Evolutionary conservation across 2,888 invertebrate species (phyloP).

Genomic region (Hypomecis atomaria): DNA sequence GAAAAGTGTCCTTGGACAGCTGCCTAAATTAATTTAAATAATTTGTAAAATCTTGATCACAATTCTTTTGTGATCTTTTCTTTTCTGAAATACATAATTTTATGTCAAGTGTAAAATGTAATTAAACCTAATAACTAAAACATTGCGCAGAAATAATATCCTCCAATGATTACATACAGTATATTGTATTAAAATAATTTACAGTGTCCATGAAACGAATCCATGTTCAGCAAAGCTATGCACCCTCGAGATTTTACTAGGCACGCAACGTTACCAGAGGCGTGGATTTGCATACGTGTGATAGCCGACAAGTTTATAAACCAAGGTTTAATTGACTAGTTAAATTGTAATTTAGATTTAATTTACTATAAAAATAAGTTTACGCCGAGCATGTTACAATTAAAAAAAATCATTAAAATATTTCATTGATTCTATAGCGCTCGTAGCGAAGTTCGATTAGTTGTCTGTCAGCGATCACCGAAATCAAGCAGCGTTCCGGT

Average conservation of each 20-base stretch:
- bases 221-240: slow-evolving; percentile 22
- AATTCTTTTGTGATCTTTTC: too few relatives aligned
- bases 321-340: slow-evolving; percentile 35
- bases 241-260: slow-evolving; percentile 29
- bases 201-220: slow-evolving; percentile 13
- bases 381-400: too few relatives aligned
- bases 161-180: background rate
- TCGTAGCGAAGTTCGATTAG: too few relatives aligned
- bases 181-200: slow-evolving; percentile 12
- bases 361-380: background rate
- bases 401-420: too few relatives aligned
- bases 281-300: slow-evolving; percentile 39
- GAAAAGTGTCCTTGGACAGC: too few relatives aligned
- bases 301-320: slow-evolving; percentile 40
- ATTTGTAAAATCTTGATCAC: too few relatives aligned
- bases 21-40: too few relatives aligned
- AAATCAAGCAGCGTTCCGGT: too few relatives aligned
- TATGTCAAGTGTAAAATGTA: background rate
- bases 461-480: too few relatives aligned
- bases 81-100: too few relatives aligned
- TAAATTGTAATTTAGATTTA: background rate
- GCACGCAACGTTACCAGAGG: slow-evolving; percentile 35
- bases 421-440: too few relatives aligned
- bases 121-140: background rate
- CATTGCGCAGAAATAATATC: background rate